phyloP scores from a whole-genome alignment of 2,888 invertebrate species.

The Plagiodera versicolora region DNA sequence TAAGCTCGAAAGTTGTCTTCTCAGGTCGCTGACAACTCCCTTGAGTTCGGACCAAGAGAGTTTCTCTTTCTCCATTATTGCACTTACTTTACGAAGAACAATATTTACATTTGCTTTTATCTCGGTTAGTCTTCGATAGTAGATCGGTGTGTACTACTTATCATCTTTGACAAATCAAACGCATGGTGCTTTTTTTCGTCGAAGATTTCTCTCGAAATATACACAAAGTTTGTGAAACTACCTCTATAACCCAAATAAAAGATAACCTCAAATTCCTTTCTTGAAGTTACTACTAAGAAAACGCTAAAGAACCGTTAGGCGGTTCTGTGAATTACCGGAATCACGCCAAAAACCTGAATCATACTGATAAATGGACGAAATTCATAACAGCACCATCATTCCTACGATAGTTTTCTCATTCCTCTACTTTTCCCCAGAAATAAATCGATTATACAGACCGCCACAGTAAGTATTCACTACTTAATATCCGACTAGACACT shows the following conservation, averaged over 20 bases:
- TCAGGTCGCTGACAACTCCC: conserved; percentile 76
- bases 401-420: no score
- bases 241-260: background rate
- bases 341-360: no score
- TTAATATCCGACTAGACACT: no score
- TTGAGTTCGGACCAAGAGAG: conserved; percentile 79
- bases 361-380: no score
- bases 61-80: conserved; percentile 43
- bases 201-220: background rate
- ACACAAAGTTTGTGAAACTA: background rate
- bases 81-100: conserved; percentile 17
- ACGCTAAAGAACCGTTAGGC: no score
- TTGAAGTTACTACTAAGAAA: background rate
- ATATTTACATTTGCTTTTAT: conserved; percentile 38
- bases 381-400: no score
- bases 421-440: no score
- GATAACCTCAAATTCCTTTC: background rate
- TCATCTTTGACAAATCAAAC: background rate
- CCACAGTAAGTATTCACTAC: no score
- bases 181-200: background rate
- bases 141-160: background rate
- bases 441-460: no score
- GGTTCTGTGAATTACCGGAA: no score
- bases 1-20: conserved; percentile 75
- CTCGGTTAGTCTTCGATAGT: no score